Conservation (phyloP, 2,797 vertebrate genomes). For the Pipistrellus kuhlii region DNA sequence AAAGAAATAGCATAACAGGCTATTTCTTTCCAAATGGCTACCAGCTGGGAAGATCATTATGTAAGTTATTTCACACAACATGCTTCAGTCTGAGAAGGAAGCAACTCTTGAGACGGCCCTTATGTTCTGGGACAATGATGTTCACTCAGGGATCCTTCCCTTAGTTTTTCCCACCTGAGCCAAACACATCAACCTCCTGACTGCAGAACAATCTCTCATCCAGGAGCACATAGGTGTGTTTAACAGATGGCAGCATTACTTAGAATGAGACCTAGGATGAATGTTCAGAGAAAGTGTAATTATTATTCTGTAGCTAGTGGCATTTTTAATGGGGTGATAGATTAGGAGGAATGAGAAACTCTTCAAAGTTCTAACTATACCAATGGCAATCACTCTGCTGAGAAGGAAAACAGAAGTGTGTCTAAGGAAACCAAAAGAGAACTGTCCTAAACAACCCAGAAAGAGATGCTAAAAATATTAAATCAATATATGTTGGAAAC, state of each 20-base stretch:
- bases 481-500: neutral
- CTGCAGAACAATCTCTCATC: neutral
- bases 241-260: neutral
- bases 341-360: neutral
- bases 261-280: neutral
- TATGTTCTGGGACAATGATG: neutral
- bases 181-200: neutral
- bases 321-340: neutral
- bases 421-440: neutral
- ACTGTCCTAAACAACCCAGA: neutral
- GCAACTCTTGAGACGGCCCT: neutral
- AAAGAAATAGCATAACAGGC: slow-evolving; percentile 17
- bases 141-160: neutral
- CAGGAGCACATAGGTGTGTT: neutral
- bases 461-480: neutral
- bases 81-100: slow-evolving; percentile 26
- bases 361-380: neutral
- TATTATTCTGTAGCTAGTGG: neutral
- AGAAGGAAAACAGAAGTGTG: neutral
- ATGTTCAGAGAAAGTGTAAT: neutral
- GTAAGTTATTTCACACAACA: neutral
- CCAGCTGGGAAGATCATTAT: slow-evolving; percentile 70
- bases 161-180: neutral
- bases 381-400: neutral
- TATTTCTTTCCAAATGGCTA: slow-evolving; percentile 40